Evolutionary conservation across 2,888 invertebrate genomes (phyloP).

Genomic region (Napeogenes inachia): DNA sequence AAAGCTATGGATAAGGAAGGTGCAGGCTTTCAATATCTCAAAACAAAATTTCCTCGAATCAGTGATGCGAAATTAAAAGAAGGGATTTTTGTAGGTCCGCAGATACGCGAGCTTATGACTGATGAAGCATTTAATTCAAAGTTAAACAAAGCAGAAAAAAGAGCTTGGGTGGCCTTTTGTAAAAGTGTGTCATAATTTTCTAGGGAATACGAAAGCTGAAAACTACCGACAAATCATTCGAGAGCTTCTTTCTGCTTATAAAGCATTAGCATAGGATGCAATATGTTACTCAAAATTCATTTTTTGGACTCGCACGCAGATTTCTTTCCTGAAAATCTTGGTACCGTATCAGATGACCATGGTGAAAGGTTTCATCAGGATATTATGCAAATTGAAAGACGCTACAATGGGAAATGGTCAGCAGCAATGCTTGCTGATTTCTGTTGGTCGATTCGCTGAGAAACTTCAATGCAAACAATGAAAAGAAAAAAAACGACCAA

Average conservation of each 20-base stretch:
- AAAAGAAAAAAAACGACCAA: constrained; percentile 19
- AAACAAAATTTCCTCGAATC: constrained; percentile 8
- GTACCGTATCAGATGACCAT: constrained; percentile 44
- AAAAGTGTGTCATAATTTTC: not conserved
- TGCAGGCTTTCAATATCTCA: constrained; percentile 7
- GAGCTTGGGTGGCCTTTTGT: not conserved
- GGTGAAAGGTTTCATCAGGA: constrained; percentile 50
- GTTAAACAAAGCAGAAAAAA: constrained; percentile 12
- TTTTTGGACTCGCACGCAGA: constrained; percentile 44
- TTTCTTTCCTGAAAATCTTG: constrained; percentile 46
- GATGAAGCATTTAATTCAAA: constrained; percentile 10
- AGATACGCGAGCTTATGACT: constrained; percentile 5
- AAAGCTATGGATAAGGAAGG: constrained; percentile 5
- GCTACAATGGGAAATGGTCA: constrained; percentile 22
- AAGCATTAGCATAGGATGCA: constrained; percentile 5
- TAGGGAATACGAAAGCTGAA: constrained; percentile 8
- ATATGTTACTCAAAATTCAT: constrained; percentile 25
- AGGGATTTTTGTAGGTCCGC: constrained; percentile 4
- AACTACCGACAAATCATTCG: constrained; percentile 14
- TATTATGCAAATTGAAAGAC: constrained; percentile 28
- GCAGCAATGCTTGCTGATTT: constrained; percentile 25
- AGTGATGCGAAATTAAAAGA: constrained; percentile 12
- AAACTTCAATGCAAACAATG: constrained; percentile 14
- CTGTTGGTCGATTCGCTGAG: constrained; percentile 22
- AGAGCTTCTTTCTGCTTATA: constrained; percentile 17